Conservation (phyloP, 2,888 invertebrate genomes). For the Tinea trinotella region DNA sequence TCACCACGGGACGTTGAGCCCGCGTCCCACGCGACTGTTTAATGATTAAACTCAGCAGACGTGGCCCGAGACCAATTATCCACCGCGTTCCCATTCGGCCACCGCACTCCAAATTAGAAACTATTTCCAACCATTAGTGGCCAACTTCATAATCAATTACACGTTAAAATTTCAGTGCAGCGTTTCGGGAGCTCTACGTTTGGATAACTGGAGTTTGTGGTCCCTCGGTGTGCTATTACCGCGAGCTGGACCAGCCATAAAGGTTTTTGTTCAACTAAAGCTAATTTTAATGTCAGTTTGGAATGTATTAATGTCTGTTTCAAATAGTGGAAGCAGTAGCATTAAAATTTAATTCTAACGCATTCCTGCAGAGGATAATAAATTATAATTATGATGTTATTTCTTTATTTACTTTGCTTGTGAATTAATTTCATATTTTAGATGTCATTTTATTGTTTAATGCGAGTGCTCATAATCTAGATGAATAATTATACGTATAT, state of each 20-base stretch:
- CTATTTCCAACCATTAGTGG: constrained; percentile 68
- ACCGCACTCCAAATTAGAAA: constrained; percentile 67
- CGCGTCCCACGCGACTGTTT: constrained; percentile 36
- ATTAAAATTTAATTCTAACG: background rate
- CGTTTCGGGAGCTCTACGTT: constrained; percentile 61
- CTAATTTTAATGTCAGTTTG: constrained; percentile 56
- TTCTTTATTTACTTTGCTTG: background rate
- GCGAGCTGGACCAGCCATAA: constrained; percentile 43
- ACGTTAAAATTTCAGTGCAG: constrained; percentile 66
- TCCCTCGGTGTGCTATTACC: constrained; percentile 60
- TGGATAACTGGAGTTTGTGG: constrained; percentile 70
- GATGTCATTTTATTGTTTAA: background rate
- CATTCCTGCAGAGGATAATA: background rate
- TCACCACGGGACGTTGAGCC: background rate
- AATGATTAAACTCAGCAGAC: constrained; percentile 58
- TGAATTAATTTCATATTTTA: background rate
- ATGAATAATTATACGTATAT: too few species aligned
- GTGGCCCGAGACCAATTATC: constrained; percentile 61
- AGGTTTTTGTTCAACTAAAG: constrained; percentile 55
- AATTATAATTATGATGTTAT: background rate
- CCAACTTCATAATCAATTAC: constrained; percentile 72
- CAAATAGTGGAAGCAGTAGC: constrained; percentile 5
- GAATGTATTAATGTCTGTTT: constrained; percentile 35
- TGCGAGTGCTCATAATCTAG: background rate
- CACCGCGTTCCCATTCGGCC: constrained; percentile 29